Conservation (phyloP, 2,888 invertebrate species). For the Aphidoletes aphidimyza region DNA sequence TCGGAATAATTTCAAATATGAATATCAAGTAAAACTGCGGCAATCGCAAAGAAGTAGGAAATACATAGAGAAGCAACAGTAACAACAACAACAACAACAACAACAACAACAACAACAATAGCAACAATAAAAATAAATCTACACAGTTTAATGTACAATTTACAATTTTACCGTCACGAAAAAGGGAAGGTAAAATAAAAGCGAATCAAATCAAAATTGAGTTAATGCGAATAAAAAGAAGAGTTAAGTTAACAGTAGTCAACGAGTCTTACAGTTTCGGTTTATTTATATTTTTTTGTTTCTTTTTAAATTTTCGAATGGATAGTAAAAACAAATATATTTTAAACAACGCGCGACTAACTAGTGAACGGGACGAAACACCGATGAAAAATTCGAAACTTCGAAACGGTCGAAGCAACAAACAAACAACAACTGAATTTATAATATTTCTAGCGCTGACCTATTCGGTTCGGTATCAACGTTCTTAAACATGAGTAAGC, state of each 20-base stretch:
- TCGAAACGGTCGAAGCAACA: slow-evolving; percentile 46
- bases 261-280: slow-evolving; percentile 6
- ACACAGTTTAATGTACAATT: background rate
- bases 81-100: background rate
- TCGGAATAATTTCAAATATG: too few species aligned
- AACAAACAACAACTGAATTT: slow-evolving; percentile 51
- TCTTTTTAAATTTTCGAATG: too few species aligned
- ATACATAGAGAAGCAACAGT: too few species aligned
- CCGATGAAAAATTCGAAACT: background rate
- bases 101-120: background rate
- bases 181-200: slow-evolving; percentile 9
- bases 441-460: slow-evolving; percentile 46
- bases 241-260: background rate
- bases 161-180: background rate
- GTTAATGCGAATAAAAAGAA: background rate
- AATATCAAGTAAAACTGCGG: too few species aligned
- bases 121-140: background rate
- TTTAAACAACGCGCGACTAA: too few species aligned
- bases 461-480: slow-evolving; percentile 52
- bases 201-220: background rate
- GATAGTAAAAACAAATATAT: too few species aligned
- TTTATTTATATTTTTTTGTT: too few species aligned
- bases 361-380: too few species aligned
- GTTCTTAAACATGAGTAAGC: slow-evolving; percentile 46
- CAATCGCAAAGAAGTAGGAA: too few species aligned